Percentiles rank a stretch among this genome's conserved stretches.
Evolutionary conservation across 2,797 vertebrate species (phyloP).

Genomic region (Periophthalmus magnuspinnatus): DNA sequence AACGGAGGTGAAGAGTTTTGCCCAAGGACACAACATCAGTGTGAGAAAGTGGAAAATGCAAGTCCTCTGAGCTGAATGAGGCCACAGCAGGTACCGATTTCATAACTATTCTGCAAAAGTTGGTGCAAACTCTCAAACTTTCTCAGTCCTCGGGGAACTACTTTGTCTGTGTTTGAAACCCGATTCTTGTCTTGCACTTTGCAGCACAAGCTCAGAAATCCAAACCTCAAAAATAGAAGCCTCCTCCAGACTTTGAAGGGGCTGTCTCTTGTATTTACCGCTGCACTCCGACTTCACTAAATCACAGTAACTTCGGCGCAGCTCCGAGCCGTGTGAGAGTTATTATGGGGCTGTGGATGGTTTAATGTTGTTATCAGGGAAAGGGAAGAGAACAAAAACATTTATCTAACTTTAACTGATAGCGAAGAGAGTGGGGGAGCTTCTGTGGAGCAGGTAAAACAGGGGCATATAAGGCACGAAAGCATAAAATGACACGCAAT

Average conservation of each 20-base stretch:
- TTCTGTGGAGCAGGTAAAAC: slow-evolving; percentile 18
- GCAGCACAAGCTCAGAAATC: slow-evolving; percentile 30
- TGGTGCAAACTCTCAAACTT: slow-evolving; percentile 35
- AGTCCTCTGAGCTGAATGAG: slow-evolving; percentile 11
- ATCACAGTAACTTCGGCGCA: slow-evolving; percentile 32
- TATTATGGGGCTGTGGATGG: slow-evolving; percentile 16
- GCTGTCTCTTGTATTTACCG: slow-evolving; percentile 54
- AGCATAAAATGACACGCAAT: not conserved
- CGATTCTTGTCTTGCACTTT: slow-evolving; percentile 40
- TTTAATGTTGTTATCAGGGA: slow-evolving; percentile 23
- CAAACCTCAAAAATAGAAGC: slow-evolving; percentile 42
- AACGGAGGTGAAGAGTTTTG: not conserved
- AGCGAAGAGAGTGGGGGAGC: slow-evolving; percentile 12
- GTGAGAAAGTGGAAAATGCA: not conserved
- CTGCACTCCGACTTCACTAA: slow-evolving; percentile 33
- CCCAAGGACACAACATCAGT: not conserved
- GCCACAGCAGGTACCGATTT: not conserved
- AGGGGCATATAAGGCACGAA: not conserved
- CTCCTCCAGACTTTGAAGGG: slow-evolving; percentile 47
- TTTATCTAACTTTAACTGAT: slow-evolving; percentile 20
- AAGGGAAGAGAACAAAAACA: slow-evolving; percentile 30
- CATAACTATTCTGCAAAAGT: slow-evolving; percentile 30
- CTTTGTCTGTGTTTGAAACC: slow-evolving; percentile 33
- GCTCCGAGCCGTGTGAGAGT: slow-evolving; percentile 25
- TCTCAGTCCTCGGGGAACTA: slow-evolving; percentile 17